Evolutionary conservation across 2,888 invertebrate species (phyloP).

Genomic region (Uloborus plumipes): DNA sequence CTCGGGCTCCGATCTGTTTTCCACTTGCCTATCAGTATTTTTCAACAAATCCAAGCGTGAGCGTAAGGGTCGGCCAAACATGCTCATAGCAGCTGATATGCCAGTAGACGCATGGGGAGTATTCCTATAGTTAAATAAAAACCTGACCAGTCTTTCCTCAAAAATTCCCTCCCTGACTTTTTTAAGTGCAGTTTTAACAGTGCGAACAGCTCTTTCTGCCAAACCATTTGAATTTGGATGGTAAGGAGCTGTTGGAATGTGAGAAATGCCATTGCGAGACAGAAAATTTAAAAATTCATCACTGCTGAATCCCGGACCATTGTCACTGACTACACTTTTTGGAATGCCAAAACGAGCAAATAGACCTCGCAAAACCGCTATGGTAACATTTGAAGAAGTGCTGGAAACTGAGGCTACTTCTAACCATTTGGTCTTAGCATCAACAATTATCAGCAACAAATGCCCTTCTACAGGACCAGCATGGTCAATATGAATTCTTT

Average conservation of each 20-base stretch:
- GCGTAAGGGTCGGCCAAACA: constrained; percentile 9
- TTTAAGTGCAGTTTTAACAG: constrained; percentile 6
- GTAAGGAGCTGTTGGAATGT: constrained; percentile 64
- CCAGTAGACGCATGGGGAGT: constrained; percentile 3
- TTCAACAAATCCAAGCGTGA: constrained; percentile 12
- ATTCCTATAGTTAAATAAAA: constrained; percentile 11
- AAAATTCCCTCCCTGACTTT: background rate
- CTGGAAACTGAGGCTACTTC: constrained; percentile 68
- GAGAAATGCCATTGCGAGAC: background rate
- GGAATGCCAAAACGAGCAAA: constrained; percentile 68
- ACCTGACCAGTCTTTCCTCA: constrained; percentile 6
- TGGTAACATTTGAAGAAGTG: constrained; percentile 62
- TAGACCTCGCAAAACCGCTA: constrained; percentile 63
- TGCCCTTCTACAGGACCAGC: constrained; percentile 70
- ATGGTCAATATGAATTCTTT: constrained; percentile 72
- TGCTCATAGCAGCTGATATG: constrained; percentile 3
- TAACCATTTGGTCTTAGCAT: constrained; percentile 72
- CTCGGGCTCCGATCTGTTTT: background rate
- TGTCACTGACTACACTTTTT: constrained; percentile 68
- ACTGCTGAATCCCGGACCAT: constrained; percentile 68
- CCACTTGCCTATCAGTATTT: background rate
- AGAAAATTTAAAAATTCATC: constrained; percentile 67
- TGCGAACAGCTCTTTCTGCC: constrained; percentile 56
- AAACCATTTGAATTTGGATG: constrained; percentile 68
- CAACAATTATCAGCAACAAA: constrained; percentile 70